Base-by-base conservation (phyloP, 37 sponge, comb jelly and placozoan species). In the Petrosia ficiformis region DNA sequence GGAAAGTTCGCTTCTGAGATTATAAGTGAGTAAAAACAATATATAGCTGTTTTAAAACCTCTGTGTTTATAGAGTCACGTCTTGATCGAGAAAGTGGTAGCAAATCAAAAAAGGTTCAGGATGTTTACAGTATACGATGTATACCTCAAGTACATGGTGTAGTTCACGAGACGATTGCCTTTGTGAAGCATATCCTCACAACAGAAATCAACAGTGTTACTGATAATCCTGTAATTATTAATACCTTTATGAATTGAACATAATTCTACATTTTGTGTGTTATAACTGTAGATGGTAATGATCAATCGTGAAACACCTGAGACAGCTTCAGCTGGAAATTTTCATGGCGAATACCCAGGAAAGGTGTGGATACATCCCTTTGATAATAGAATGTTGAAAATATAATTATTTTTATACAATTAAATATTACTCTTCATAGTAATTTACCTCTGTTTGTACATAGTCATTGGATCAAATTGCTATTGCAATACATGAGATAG, bases 341-440 rank as follows among this genome's bases (percentile, higher is more conserved):
- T 95, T 72, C 96, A 95, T 71, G 96, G 96, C 21, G 91, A 95
- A 66, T 95, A 95, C 71, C 96, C 96, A 42, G 96, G 89, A 11
- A 95, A 91, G 81, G 89, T 87, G 44, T 32, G 72, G 29, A n/a
- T 64, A n/a, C 16, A 54, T 11, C 8, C n/a, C n/a, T n/a, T n/a
- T n/a, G n/a, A n/a, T n/a, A n/a, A n/a, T n/a, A n/a, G n/a, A n/a
- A n/a, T n/a, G n/a, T n/a, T n/a, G n/a, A n/a, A n/a, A 14, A n/a
- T 25, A 21, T 59, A 26, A 40, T 11, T 3, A 28, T 3, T 35
- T 28, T 26, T 5, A 37, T 14, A 37, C 33, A 39, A 48, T 1
- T 44, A 24, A 44, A 11, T 40, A 44, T 42, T 40, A 58, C 42
- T 25, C n/a, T 48, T 48, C 26, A 22, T 61, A 61, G 6, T 5